A percentile compares a stretch with the other conserved stretches of the same genome.
phyloP scores from a whole-genome alignment of 2,888 invertebrate species.

The Diachrysia chrysitis region DNA sequence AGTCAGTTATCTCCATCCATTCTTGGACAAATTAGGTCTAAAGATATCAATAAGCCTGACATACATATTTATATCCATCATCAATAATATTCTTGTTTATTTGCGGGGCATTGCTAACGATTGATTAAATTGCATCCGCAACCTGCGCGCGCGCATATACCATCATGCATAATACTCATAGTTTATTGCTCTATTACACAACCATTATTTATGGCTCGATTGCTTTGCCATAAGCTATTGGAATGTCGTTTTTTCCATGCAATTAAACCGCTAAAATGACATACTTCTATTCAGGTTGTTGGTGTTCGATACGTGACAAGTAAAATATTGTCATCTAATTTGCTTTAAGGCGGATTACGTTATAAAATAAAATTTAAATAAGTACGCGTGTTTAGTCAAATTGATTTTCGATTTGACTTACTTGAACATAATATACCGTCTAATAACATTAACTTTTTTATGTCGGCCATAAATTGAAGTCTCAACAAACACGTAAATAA shows the following conservation, averaged over 20 bases:
- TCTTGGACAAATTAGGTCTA: conserved; percentile 53
- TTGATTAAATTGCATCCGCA: conserved; percentile 66
- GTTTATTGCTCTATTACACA: conserved; percentile 81
- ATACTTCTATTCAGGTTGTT: conserved; percentile 49
- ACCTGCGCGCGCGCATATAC: conserved; percentile 58
- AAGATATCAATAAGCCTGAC: conserved; percentile 52
- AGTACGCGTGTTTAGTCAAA: conserved; percentile 39
- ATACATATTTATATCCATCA: conserved; percentile 56
- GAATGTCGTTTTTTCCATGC: conserved; percentile 71
- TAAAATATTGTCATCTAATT: conserved; percentile 62
- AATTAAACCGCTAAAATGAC: conserved; percentile 64
- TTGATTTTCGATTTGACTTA: conserved; percentile 49
- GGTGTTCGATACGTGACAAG: conserved; percentile 53
- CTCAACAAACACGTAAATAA: conserved; percentile 65
- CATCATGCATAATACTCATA: conserved; percentile 65
- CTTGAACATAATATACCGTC: conserved; percentile 35
- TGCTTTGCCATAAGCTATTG: conserved; percentile 65
- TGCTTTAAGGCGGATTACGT: conserved; percentile 60
- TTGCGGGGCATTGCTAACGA: conserved; percentile 61
- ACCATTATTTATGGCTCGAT: conserved; percentile 71
- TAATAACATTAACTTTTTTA: conserved; percentile 46
- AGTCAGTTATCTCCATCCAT: conserved; percentile 45
- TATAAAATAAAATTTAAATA: conserved; percentile 52
- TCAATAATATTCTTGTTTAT: conserved; percentile 64
- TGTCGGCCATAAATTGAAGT: conserved; percentile 57